phyloP scores from a whole-genome alignment of 2,797 vertebrate genomes.

The Pangasius macronema region DNA sequence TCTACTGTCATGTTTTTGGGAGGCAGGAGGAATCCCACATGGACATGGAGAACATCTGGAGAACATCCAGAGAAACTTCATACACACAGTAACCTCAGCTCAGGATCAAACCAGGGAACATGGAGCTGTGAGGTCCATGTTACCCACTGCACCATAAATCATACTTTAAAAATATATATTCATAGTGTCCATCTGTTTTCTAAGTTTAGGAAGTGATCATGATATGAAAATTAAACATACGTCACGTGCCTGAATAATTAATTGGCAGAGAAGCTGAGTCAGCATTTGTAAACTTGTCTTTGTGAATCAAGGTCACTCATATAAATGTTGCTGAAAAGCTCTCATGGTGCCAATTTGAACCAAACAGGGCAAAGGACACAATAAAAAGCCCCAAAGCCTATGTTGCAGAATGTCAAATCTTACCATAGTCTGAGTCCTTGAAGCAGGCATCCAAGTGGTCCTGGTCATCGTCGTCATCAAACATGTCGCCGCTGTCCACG shows the following conservation, averaged over 20 bases:
- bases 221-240: background rate
- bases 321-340: background rate
- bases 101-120: background rate
- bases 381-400: background rate
- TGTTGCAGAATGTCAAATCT: conserved; percentile 44
- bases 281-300: background rate
- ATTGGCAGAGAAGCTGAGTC: background rate
- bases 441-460: conserved; percentile 97
- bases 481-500: conserved; percentile 85
- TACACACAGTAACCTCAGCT: background rate
- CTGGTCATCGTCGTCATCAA: conserved; percentile 94
- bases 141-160: background rate
- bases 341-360: background rate
- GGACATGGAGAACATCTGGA: background rate
- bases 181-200: background rate
- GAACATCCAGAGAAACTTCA: background rate
- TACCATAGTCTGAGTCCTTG: conserved; percentile 97
- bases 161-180: background rate
- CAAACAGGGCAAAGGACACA: background rate
- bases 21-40: background rate
- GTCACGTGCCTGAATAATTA: background rate
- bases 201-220: background rate
- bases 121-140: background rate
- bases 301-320: background rate
- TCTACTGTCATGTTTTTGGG: background rate